Conservation (phyloP, 2,888 invertebrate genomes). For the Watsonalla binaria region DNA sequence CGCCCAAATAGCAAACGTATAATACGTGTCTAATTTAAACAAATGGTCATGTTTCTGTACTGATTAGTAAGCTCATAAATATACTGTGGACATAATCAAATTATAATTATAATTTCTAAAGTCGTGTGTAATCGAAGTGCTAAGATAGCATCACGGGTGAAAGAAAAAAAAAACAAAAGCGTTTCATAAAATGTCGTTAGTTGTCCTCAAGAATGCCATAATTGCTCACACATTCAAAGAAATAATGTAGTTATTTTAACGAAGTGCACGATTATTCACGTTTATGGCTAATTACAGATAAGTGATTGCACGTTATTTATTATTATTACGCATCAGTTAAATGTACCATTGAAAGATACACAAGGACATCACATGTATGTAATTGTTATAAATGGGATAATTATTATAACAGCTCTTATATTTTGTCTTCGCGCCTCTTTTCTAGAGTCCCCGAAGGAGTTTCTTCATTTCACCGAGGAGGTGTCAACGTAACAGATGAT, state of each 20-base stretch:
- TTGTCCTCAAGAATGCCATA: slow-evolving; percentile 8
- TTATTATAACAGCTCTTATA: no score
- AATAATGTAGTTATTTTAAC: slow-evolving; percentile 21
- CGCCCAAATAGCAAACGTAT: no score
- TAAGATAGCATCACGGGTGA: not conserved
- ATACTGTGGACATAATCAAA: no score
- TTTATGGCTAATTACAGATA: slow-evolving; percentile 16
- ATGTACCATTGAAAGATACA: slow-evolving; percentile 18
- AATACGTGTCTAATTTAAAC: no score
- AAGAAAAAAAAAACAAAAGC: not conserved
- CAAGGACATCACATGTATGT: slow-evolving; percentile 19
- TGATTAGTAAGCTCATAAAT: no score
- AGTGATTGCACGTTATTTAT: slow-evolving; percentile 14
- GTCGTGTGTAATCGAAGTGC: not conserved
- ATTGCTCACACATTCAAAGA: slow-evolving; percentile 21
- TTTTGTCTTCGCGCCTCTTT: no score
- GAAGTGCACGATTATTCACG: slow-evolving; percentile 16
- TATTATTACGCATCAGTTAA: slow-evolving; percentile 21
- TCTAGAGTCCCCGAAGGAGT: no score
- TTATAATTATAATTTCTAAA: no score
- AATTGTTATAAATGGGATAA: slow-evolving; percentile 9
- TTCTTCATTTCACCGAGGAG: no score
- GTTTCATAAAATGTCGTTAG: slow-evolving; percentile 6
- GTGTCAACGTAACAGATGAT: no score
- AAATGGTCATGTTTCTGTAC: no score